Evolutionary conservation across 2,888 invertebrate species (phyloP), one percentile per base, ranked within the genome.

Genomic region (Myopa tessellatipennis): DNA sequence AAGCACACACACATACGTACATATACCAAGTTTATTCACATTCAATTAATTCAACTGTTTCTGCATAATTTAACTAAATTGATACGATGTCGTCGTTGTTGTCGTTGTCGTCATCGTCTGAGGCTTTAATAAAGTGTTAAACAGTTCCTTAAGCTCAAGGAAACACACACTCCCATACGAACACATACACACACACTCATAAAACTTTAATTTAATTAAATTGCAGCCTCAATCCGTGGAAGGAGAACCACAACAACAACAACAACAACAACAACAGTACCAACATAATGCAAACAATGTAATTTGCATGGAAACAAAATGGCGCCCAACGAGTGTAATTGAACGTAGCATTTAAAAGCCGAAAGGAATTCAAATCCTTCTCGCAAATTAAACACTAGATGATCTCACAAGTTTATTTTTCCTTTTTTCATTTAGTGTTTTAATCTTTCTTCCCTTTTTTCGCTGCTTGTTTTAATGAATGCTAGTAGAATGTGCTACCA

Each of bases 341-440:
- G 55, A 67, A 65, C 50, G 36, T 73, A 26, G 26, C 63, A 50
- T 40, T 45, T 5, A 52, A 58, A 71, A 40, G 67, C 38, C 68
- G 58, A 40, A 68, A 75, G 75, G 52, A 75, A 75, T 75, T 67
- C 55, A 74, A 68, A 70, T 77, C 69, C 76, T 78, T 58, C 69
- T 50, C 74, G 50, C 76, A 79, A 77, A 79, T 79, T 77, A 79
- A 77, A 79, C 36, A 70, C 68, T 67, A 72, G 76, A 76, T 76
- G 76, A 78, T 73, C 68, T 52, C 68, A 18, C 34, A 14, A n/a
- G 50, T 18, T 18, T 6, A 65, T n/a, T n/a, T 72, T 7, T 71
- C 36, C n/a, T 7, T 14, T 26, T 65, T 38, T 58, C 4, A 14
- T 40, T 40, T 26, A 0, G 16, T n/a, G 3, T n/a, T 60, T 40